phyloP scores from a whole-genome alignment of 2,888 invertebrate genomes.

The Ochropacha duplaris region DNA sequence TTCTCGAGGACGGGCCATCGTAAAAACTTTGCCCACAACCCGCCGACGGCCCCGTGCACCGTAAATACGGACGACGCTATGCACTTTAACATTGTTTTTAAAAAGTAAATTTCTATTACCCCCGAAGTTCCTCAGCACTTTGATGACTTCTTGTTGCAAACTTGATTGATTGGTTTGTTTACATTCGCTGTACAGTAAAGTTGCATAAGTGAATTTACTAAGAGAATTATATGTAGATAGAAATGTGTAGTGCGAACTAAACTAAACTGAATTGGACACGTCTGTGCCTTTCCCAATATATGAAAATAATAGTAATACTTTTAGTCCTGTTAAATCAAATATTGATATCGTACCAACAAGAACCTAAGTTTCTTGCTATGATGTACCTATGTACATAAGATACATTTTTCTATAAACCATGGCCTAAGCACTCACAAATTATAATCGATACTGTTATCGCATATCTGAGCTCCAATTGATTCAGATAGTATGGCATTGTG shows the following conservation, averaged over 20 bases:
- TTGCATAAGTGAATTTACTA: not conserved
- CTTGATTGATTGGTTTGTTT: constrained; percentile 42
- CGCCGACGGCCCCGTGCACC: constrained; percentile 25
- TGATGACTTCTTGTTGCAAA: constrained; percentile 43
- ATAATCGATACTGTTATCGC: constrained; percentile 1
- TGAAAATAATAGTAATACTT: no score
- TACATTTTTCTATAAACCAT: not conserved
- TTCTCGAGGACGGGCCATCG: constrained; percentile 64
- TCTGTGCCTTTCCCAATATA: no score
- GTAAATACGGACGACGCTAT: constrained; percentile 51
- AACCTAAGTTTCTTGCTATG: no score
- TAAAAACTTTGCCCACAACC: constrained; percentile 75
- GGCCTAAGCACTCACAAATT: not conserved
- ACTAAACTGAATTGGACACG: no score
- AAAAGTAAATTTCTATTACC: constrained; percentile 76
- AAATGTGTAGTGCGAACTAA: no score
- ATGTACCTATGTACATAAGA: no score
- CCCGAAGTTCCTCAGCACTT: constrained; percentile 57
- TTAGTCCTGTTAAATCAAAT: no score
- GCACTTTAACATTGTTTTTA: constrained; percentile 71
- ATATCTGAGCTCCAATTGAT: constrained; percentile 26
- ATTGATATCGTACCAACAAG: no score
- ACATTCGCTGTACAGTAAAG: not conserved
- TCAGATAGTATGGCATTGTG: constrained; percentile 22
- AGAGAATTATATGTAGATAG: not conserved